These are phyloP conservation scores for Eptatretus burgeri DNA, from an alignment of 2,113 vertebrate species.

Conservation along the genomic window DNA sequence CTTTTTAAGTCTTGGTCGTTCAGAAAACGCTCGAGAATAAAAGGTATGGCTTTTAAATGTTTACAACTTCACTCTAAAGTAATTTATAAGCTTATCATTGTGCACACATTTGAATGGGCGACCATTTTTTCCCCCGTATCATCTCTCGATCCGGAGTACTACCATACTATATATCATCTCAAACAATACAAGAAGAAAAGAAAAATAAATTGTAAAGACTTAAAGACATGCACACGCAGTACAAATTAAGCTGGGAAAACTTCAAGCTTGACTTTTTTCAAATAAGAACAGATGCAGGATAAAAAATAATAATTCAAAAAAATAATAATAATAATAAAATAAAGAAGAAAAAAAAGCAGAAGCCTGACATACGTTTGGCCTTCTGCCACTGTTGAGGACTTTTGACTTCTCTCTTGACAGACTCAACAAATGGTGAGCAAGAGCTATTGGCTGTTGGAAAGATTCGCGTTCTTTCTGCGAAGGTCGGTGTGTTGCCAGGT, in stretches of 20 bases:
- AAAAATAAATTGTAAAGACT: conserved; percentile 10
- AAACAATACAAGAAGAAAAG: conserved; percentile 3
- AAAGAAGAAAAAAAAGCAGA: background rate
- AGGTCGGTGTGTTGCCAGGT: background rate
- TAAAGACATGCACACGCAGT: conserved; percentile 9
- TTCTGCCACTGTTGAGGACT: background rate
- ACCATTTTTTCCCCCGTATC: no score
- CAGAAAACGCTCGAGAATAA: no score
- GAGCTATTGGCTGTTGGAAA: conserved; percentile 9
- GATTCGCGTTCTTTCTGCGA: background rate
- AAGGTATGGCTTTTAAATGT: no score
- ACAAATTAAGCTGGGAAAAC: conserved; percentile 9
- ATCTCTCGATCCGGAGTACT: no score
- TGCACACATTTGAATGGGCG: no score
- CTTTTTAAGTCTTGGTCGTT: no score
- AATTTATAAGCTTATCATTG: no score
- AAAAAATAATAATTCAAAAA: background rate
- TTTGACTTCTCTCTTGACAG: no score
- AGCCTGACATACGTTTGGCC: background rate
- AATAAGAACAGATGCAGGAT: conserved; percentile 4
- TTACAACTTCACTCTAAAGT: no score
- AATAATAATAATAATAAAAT: background rate
- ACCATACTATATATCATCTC: no score
- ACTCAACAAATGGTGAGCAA: conserved; percentile 14
- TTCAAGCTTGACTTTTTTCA: conserved; percentile 13